A percentile compares a stretch with the other conserved stretches of the same genome.
These are phyloP conservation scores for Cryptomyrus ogoouensis DNA, from an alignment of 2,113 vertebrate genomes.

Conservation along the genomic window DNA sequence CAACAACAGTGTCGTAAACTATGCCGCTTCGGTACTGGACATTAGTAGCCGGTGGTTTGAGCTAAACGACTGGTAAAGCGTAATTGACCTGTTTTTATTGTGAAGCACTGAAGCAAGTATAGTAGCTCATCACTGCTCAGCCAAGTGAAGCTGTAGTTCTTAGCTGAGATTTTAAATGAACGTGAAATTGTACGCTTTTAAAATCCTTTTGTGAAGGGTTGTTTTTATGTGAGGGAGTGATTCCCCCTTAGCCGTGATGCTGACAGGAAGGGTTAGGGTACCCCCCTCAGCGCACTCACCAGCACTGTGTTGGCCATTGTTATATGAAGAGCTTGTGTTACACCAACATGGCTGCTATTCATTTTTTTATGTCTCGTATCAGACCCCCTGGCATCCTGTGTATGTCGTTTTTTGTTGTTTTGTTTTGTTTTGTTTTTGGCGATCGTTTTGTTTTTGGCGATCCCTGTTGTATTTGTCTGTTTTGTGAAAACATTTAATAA, in stretches of 20 bases:
- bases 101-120: not conserved
- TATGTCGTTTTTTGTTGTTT: slow-evolving; percentile 30
- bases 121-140: slow-evolving; percentile 9
- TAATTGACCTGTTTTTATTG: not conserved
- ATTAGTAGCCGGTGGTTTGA: not conserved
- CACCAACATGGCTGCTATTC: slow-evolving; percentile 62
- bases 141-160: slow-evolving; percentile 21
- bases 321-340: slow-evolving; percentile 42
- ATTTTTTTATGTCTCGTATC: slow-evolving; percentile 25
- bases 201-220: slow-evolving; percentile 61
- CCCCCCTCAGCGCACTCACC: slow-evolving; percentile 20
- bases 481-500: slow-evolving; percentile 60
- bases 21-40: not conserved
- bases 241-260: not conserved
- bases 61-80: not conserved
- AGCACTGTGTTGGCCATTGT: not conserved
- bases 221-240: slow-evolving; percentile 50
- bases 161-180: slow-evolving; percentile 45
- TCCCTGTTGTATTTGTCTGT: slow-evolving; percentile 60
- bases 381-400: slow-evolving; percentile 63
- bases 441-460: slow-evolving; percentile 44
- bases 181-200: slow-evolving; percentile 48
- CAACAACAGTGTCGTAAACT: not conserved
- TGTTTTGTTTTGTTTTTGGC: slow-evolving; percentile 29
- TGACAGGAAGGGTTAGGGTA: slow-evolving; percentile 18